phyloP scores from a whole-genome alignment of 2,888 invertebrate genomes.

The Pristionchus fissidentatus region DNA sequence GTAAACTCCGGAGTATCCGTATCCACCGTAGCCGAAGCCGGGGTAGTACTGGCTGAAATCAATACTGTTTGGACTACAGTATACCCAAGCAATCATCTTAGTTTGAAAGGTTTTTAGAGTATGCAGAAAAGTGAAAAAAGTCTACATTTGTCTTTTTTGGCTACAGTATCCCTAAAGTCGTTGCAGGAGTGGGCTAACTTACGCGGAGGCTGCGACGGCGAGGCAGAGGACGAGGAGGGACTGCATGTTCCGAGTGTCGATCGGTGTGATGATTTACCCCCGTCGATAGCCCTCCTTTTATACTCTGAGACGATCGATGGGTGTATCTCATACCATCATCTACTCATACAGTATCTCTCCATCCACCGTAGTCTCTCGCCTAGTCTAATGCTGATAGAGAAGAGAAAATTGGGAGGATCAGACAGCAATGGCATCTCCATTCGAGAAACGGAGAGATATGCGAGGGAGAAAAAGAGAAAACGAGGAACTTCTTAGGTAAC shows the following conservation, averaged over 20 bases:
- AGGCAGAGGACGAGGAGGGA: conserved; percentile 44
- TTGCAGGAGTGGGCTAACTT: conserved; percentile 2
- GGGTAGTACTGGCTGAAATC: conserved; percentile 34
- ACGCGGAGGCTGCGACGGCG: conserved; percentile 40
- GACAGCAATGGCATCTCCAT: neutral
- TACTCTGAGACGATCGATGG: neutral
- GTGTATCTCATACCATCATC: neutral
- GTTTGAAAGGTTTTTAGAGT: neutral
- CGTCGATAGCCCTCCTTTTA: conserved; percentile 18
- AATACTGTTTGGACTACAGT: neutral
- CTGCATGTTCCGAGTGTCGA: conserved; percentile 18
- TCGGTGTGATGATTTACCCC: neutral
- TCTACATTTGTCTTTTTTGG: neutral
- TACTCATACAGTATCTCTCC: neutral
- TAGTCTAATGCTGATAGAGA: neutral
- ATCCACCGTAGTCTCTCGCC: neutral
- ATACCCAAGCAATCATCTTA: neutral
- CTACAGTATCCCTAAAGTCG: conserved; percentile 21
- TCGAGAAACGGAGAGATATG: neutral
- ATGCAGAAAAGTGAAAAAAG: neutral
- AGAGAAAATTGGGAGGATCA: no score
- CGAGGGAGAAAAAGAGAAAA: neutral
- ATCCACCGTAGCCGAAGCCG: neutral
- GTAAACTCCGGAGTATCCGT: conserved; percentile 6
- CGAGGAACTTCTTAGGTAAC: neutral